Evolutionary conservation across 2,888 invertebrate species (phyloP), one percentile per base, ranked within the genome.

Genomic region (Cyaniris semiargus): DNA sequence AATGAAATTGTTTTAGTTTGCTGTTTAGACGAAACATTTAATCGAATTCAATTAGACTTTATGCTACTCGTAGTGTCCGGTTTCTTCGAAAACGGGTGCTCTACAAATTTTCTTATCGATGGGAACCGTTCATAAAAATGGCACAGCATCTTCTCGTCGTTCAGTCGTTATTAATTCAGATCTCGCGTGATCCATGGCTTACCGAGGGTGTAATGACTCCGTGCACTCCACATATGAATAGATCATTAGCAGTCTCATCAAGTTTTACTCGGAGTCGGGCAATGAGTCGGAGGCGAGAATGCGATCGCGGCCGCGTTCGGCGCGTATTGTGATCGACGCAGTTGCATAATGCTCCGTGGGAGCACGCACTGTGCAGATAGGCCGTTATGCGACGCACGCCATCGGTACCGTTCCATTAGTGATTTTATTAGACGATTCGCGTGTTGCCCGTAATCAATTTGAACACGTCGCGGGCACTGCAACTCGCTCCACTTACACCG

Each of bases 381-480:
- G 87, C 93, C 93, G 93, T 92, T 93, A 94, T 89, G 89, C 90
- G 92, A 90, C 90, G 89, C 91, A 92, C 92, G 92, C 90, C 89
- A 90, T 86, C 86, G 84, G 88, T 94, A 93, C 93, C 94, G 93
- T 94, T 93, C 90, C 86, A 90, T 90, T 91, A 90, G 88, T 87
- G 91, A 94, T 93, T 92, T 92, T 93, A 93, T 93, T 91, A 92
- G 90, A 92, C 89, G 88, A 90, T 89, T 92, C 91, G 89, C 91
- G 89, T 92, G 91, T 91, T 91, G 88, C 86, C 84, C 86, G 88
- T 89, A 90, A 93, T 92, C 92, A 91, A 93, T 93, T 92, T 89
- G 86, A 88, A 85, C 84, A 85, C 84, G 83, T 81, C 85, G 86
- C 86, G 87, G 83, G 83, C 89, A 87, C 83, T 88, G 86, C 85